A percentile compares a stretch with the other conserved stretches of the same genome.
phyloP scores from a whole-genome alignment of 2,113 vertebrate genomes.

The Actenoides lindsayi region DNA sequence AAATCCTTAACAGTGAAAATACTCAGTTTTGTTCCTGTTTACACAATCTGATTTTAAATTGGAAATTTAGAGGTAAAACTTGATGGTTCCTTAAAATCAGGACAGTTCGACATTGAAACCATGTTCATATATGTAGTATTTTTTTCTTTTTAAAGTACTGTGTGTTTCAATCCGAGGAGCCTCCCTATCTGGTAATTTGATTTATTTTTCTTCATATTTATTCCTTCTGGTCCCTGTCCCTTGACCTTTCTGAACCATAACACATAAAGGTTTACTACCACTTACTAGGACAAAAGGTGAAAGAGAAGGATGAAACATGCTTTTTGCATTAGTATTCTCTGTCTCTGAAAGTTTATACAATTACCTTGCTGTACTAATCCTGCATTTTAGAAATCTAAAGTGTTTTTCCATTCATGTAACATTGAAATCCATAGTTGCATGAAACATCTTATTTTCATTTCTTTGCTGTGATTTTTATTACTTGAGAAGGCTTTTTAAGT shows the following conservation, averaged over 20 bases:
- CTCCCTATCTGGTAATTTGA: not conserved
- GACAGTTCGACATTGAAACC: not conserved
- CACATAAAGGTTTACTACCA: not conserved
- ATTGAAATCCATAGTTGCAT: not conserved
- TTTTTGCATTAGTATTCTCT: not conserved
- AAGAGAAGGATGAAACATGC: not conserved
- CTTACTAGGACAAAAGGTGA: not conserved
- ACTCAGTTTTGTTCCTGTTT: not conserved
- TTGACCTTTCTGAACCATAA: not conserved
- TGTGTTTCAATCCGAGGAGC: not conserved
- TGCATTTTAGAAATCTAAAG: not conserved
- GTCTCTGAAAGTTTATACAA: not conserved
- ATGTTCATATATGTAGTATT: not conserved
- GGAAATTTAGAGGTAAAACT: not conserved
- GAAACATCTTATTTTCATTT: not conserved
- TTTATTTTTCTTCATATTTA: not conserved
- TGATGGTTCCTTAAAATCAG: not conserved
- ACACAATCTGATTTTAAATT: not conserved
- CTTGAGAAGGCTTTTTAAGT: not conserved
- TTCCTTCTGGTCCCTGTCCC: not conserved
- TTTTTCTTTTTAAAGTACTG: not conserved
- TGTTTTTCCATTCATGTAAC: not conserved
- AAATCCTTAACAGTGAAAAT: not conserved
- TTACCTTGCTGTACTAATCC: not conserved
- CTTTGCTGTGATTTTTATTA: not conserved